Evolutionary conservation across 2,113 vertebrate species (phyloP).

Genomic region (Triplophysa dalaica): DNA sequence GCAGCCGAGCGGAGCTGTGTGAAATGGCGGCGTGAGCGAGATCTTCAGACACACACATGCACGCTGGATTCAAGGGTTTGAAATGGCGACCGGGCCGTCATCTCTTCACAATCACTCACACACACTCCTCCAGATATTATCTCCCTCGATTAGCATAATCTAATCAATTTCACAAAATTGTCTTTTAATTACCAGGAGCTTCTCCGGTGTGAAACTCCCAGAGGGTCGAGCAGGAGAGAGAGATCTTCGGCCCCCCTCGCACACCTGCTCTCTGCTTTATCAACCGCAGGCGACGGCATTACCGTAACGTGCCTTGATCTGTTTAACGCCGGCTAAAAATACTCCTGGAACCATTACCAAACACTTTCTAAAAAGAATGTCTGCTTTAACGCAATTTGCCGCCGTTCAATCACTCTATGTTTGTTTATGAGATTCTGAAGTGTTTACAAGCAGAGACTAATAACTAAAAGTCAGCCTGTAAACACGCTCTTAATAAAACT

Average conservation of each 20-base stretch:
- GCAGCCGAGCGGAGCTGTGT: constrained; percentile 50
- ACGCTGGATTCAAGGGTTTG: constrained; percentile 72
- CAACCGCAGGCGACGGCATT: neutral
- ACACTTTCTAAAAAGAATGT: constrained; percentile 24
- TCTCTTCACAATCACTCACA: constrained; percentile 62
- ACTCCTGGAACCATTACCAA: constrained; percentile 24
- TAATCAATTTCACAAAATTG: constrained; percentile 76
- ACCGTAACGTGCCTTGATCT: neutral
- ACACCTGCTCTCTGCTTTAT: constrained; percentile 16
- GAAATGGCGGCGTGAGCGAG: constrained; percentile 57
- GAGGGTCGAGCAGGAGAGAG: constrained; percentile 12
- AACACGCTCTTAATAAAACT: constrained; percentile 67
- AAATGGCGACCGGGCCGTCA: constrained; percentile 80
- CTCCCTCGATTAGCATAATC: constrained; percentile 74
- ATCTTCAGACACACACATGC: constrained; percentile 51
- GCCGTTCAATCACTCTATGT: constrained; percentile 31
- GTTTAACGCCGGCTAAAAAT: constrained; percentile 27
- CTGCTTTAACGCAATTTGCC: constrained; percentile 27
- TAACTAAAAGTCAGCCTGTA: constrained; percentile 65
- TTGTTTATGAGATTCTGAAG: constrained; percentile 36
- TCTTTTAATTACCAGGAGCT: constrained; percentile 74
- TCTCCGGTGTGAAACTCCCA: constrained; percentile 3
- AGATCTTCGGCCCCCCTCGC: neutral
- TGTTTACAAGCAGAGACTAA: constrained; percentile 56
- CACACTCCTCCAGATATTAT: constrained; percentile 65